Percentiles rank a stretch among this genome's conserved stretches.
These are phyloP conservation scores for Nycticebus coucang DNA, from an alignment of 2,113 vertebrate species.

Conservation along the genomic window DNA sequence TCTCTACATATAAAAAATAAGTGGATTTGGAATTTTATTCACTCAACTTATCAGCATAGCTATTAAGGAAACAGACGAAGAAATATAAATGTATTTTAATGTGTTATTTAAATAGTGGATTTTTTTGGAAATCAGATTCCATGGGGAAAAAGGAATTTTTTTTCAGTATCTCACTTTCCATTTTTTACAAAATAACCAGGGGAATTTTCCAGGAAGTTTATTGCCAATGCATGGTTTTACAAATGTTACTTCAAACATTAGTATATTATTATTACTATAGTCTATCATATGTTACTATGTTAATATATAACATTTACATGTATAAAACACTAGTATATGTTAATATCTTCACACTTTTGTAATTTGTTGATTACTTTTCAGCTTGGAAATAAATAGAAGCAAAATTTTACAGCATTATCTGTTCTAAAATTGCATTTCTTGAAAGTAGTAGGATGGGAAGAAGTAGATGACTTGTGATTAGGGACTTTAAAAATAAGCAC, in stretches of 20 bases:
- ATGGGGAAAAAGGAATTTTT: conserved; percentile 16
- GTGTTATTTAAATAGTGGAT: conserved; percentile 1
- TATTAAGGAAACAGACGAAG: conserved; percentile 39
- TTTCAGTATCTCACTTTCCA: conserved; percentile 20
- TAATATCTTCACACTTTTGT: conserved; percentile 25
- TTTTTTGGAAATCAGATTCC: conserved; percentile 6
- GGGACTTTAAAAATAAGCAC: not conserved
- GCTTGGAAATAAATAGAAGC: conserved; percentile 3
- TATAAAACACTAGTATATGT: conserved; percentile 29
- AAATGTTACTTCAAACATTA: conserved; percentile 48
- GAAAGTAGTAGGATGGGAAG: not conserved
- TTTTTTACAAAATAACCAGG: conserved; percentile 55
- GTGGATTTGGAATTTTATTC: conserved; percentile 54
- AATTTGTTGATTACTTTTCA: conserved; percentile 41
- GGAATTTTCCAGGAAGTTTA: conserved; percentile 40
- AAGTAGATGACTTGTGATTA: not conserved
- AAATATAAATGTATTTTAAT: conserved; percentile 32
- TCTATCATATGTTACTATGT: not conserved
- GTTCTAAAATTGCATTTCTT: conserved; percentile 39
- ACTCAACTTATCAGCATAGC: conserved; percentile 37
- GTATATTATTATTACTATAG: conserved; percentile 15
- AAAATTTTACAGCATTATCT: conserved; percentile 16
- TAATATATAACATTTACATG: not conserved
- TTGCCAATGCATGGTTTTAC: not conserved
- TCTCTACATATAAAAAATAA: conserved; percentile 37